phyloP scores from a whole-genome alignment of 2,888 invertebrate species.

The Nasonovia ribisnigri region DNA sequence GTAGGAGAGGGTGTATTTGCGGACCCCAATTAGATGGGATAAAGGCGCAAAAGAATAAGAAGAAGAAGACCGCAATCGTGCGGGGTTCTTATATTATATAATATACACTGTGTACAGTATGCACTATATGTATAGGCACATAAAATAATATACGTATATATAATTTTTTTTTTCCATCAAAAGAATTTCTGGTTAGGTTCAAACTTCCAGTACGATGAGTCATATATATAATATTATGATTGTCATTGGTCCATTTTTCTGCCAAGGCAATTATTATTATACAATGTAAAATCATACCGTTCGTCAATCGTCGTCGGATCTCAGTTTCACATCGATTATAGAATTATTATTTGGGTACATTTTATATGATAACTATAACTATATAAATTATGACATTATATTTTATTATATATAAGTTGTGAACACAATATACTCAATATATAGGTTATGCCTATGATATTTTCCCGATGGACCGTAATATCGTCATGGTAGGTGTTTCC shows the following conservation, averaged over 20 bases:
- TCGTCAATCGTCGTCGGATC: neutral
- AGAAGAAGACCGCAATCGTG: slow-evolving; percentile 39
- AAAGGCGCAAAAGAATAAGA: slow-evolving; percentile 48
- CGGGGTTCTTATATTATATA: slow-evolving; percentile 7
- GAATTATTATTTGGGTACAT: neutral
- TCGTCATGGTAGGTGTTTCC: neutral
- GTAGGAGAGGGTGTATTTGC: slow-evolving; percentile 9
- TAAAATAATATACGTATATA: neutral
- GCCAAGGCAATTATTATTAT: neutral
- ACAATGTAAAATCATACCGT: neutral
- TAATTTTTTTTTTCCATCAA: slow-evolving; percentile 9
- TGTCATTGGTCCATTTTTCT: neutral
- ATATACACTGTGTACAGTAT: neutral
- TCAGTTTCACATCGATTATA: neutral
- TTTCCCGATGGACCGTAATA: neutral
- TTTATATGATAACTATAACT: neutral
- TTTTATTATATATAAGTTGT: neutral
- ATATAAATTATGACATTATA: neutral
- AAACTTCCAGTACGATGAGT: slow-evolving; percentile 40
- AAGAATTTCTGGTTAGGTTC: slow-evolving; percentile 41
- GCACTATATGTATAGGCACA: neutral
- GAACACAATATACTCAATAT: neutral
- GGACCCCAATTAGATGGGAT: slow-evolving; percentile 53
- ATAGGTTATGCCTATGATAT: neutral
- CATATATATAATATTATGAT: slow-evolving; percentile 8